Conservation (phyloP, 2,113 vertebrate genomes). For the Siniperca knerii region DNA sequence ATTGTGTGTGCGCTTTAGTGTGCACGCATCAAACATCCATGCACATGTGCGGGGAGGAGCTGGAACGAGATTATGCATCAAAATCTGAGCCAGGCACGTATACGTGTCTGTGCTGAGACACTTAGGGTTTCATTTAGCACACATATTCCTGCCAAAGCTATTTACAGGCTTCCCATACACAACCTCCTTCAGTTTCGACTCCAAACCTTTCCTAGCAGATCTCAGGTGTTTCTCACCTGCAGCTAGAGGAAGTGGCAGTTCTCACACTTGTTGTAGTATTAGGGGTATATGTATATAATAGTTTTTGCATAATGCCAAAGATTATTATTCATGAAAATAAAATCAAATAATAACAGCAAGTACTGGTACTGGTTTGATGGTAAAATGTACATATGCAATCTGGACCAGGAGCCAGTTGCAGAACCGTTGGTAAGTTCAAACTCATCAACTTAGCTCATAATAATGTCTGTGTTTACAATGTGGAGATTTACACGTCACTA, state of each 20-base stretch:
- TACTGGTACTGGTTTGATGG: neutral
- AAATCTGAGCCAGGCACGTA: conserved; percentile 1
- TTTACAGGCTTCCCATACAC: conserved; percentile 14
- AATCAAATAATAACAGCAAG: neutral
- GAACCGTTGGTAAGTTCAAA: neutral
- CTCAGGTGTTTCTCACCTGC: conserved; percentile 15
- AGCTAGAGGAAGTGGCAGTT: neutral
- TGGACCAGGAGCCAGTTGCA: neutral
- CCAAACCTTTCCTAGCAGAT: neutral
- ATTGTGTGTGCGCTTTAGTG: conserved; percentile 1
- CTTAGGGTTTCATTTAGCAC: neutral
- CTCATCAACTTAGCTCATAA: neutral
- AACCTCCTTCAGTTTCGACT: neutral
- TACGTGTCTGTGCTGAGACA: neutral
- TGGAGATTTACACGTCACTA: neutral
- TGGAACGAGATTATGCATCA: conserved; percentile 19
- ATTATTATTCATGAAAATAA: conserved; percentile 6
- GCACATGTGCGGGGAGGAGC: conserved; percentile 31
- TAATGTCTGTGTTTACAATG: neutral
- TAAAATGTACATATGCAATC: neutral
- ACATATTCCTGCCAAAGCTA: conserved; percentile 19
- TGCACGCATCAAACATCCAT: conserved; percentile 15
- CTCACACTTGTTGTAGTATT: neutral
- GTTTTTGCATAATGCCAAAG: neutral
- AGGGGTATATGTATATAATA: neutral